A percentile compares a stretch with the other conserved stretches of the same genome.
phyloP scores from a whole-genome alignment of 2,113 vertebrate genomes.

The Myrmecobius fasciatus region DNA sequence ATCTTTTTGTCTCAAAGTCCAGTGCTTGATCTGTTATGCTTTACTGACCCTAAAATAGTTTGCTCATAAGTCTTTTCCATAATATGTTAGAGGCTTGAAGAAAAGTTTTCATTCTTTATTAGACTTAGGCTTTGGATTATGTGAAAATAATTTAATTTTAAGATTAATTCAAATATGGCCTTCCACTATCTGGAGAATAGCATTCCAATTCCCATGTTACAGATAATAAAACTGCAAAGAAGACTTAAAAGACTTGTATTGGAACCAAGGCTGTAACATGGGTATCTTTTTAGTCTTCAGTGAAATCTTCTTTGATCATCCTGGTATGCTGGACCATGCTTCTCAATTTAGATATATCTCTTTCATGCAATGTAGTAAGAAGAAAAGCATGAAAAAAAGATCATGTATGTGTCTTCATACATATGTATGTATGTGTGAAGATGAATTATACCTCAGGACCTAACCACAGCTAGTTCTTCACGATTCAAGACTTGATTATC shows the following conservation, averaged over 20 bases:
- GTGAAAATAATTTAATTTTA: slow-evolving; percentile 11
- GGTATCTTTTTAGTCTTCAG: neutral
- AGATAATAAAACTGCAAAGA: slow-evolving; percentile 11
- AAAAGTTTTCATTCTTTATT: slow-evolving; percentile 22
- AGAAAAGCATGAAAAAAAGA: neutral
- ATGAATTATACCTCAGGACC: slow-evolving; percentile 6
- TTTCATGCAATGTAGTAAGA: neutral
- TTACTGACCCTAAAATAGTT: neutral
- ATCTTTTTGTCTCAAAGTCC: neutral
- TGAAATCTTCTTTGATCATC: neutral
- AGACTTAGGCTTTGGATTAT: neutral
- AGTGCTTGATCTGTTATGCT: neutral
- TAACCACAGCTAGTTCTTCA: slow-evolving; percentile 27
- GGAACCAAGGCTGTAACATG: neutral
- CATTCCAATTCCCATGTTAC: neutral
- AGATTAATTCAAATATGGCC: slow-evolving; percentile 38
- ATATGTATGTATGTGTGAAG: rapidly evolving
- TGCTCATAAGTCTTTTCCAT: slow-evolving; percentile 13
- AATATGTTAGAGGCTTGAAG: neutral
- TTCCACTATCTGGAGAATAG: slow-evolving; percentile 19
- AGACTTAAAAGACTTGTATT: neutral
- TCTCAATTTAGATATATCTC: neutral
- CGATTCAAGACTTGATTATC: slow-evolving; percentile 40
- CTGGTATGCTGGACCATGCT: neutral
- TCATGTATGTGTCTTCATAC: neutral